Base-by-base conservation (phyloP, 2,113 vertebrate species). In the Pachypanchax playfairii region DNA sequence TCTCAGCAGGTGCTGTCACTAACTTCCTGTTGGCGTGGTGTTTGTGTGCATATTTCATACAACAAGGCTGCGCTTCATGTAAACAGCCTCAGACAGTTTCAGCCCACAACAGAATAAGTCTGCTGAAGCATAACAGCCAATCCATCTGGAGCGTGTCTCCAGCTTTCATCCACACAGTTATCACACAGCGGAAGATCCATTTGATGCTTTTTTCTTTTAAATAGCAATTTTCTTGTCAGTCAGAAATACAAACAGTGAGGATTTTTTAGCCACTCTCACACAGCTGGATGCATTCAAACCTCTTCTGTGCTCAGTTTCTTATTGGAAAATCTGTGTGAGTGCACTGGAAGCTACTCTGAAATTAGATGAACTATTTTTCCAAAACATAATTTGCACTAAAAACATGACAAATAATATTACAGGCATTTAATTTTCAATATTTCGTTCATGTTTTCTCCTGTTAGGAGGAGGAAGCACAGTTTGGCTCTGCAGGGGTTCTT, bases 1-100 rank as follows among this genome's bases (percentile, higher is more conserved):
- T 54, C 75, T 66, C 77, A 65, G 76, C 75, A 77, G 77, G 81
- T 81, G 73, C 83, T 25, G 54, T 73, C 82, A 71, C 57, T 49
- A 20, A 51, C 65, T 64, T 74, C 71, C 73, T 65, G 76, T 72
- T 73, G 49, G 50, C 18, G 35, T 12, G 35, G 1, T 24, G 56
- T 79, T 48, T 65, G 66, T 79, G 73, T 77, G 56, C 63, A 29
- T 35, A 39, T 68, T 72, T 77, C 64, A 69, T 41, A 60, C 68
- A n/a, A 73, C 78, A 56, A 63, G 38, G 17, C 56, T 42, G 54
- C 10, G 17, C 36, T 39, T 43, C 8, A 25, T 10, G 50, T 82
- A 79, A 82, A 85, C 59, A 75, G 56, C 64, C 63, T 50, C 49
- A 78, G 67, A 65, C 62, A 29, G 39, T 58, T 66, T n/a, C 46